These are phyloP conservation scores for Acleris sparsana DNA, from an alignment of 2,888 invertebrate species.

Conservation along the genomic window DNA sequence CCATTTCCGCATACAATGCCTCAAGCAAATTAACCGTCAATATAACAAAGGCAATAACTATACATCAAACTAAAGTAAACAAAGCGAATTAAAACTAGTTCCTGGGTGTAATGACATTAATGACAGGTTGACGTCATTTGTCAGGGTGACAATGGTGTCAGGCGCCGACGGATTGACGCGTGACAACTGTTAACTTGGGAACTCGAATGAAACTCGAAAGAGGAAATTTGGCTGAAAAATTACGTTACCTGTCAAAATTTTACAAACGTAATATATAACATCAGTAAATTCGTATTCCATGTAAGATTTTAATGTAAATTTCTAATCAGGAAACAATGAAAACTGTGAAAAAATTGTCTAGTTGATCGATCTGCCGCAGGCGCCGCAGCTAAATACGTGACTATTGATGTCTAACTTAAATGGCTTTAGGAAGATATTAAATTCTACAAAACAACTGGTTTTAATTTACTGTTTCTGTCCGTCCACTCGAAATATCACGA, in stretches of 20 bases:
- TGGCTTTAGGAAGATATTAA: no score
- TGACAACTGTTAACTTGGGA: conserved; percentile 50
- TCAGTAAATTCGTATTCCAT: no score
- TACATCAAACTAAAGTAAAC: conserved; percentile 38
- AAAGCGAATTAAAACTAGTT: conserved; percentile 45
- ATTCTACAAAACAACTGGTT: no score
- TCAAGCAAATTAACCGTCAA: conserved; percentile 11
- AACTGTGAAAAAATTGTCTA: no score
- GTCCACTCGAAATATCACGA: no score
- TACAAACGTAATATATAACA: no score
- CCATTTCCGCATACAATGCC: conserved; percentile 5
- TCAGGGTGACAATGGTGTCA: conserved; percentile 73
- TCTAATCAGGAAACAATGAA: no score
- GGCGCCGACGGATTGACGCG: conserved; percentile 70
- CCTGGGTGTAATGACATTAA: conserved; percentile 58
- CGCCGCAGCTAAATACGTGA: no score
- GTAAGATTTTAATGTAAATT: no score
- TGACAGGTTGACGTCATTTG: conserved; percentile 66
- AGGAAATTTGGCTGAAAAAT: not conserved
- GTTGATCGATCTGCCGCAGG: no score
- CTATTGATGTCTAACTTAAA: no score
- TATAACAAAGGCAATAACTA: conserved; percentile 41
- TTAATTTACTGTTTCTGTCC: no score
- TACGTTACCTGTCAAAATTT: not conserved
- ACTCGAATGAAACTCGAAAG: conserved; percentile 38